Conservation (phyloP, 2,113 vertebrate genomes). For the Eidolon helvum region DNA sequence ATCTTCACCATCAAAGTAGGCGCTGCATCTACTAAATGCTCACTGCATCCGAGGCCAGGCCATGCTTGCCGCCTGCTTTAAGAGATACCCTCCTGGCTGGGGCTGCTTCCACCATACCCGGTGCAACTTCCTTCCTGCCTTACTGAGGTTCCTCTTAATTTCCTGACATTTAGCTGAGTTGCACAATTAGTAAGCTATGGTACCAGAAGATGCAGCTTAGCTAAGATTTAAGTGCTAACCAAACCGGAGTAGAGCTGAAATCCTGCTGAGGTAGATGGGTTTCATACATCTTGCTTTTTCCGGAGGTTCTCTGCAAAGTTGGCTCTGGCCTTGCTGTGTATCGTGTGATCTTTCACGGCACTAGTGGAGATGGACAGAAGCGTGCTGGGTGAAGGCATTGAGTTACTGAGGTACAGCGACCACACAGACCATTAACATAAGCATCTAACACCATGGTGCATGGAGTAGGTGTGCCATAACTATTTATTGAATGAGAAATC, state of each 20-base stretch:
- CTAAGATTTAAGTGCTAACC: neutral
- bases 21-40: neutral
- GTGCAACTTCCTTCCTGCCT: neutral
- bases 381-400: rapidly evolving
- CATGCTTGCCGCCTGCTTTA: neutral
- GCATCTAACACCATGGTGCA: neutral
- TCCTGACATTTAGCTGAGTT: neutral
- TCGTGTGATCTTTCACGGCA: rapidly evolving
- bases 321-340: too few relatives aligned
- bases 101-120: neutral
- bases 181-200: neutral
- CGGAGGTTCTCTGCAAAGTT: neutral
- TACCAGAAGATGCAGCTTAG: neutral
- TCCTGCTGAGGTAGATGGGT: neutral
- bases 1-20: neutral
- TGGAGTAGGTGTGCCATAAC: too few relatives aligned
- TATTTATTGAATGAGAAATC: neutral
- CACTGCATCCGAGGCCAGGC: neutral
- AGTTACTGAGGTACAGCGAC: neutral
- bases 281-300: neutral
- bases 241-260: neutral
- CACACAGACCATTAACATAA: too few relatives aligned
- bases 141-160: neutral
- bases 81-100: neutral
- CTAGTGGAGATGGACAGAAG: rapidly evolving